Evolutionary conservation across 2,797 vertebrate genomes (phyloP).

Genomic region (Epinephelus awoara): DNA sequence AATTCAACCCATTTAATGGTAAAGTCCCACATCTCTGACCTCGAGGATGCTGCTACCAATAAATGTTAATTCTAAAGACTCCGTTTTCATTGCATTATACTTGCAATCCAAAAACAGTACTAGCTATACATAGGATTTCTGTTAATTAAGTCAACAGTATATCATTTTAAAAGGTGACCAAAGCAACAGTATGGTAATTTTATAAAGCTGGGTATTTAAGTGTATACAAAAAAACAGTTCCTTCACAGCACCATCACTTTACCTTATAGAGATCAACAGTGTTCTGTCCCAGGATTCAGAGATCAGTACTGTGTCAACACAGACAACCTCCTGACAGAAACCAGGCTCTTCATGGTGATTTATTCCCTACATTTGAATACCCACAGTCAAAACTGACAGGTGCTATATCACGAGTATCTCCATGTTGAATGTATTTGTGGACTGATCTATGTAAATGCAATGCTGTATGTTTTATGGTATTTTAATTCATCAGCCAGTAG

Average conservation of each 20-base stretch:
- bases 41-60: background rate
- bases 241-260: background rate
- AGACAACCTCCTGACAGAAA: background rate
- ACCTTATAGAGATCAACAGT: background rate
- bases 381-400: slow-evolving; percentile 22
- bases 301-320: background rate
- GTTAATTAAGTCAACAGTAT: too few species aligned
- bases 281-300: background rate
- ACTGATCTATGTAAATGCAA: slow-evolving; percentile 7
- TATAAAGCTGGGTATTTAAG: background rate
- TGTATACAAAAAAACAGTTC: background rate
- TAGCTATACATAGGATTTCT: too few species aligned
- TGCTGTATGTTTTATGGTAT: too few species aligned
- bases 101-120: background rate
- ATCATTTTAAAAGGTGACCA: background rate
- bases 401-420: too few species aligned
- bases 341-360: background rate
- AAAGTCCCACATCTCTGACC: background rate
- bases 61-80: too few species aligned
- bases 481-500: too few species aligned
- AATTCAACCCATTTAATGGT: background rate
- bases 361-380: slow-evolving; percentile 34
- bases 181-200: background rate
- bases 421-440: background rate
- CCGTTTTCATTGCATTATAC: too few species aligned